Percentiles rank a stretch among this genome's conserved stretches.
phyloP scores from a whole-genome alignment of 2,888 invertebrate species.

The Epistrophe grossulariae region DNA sequence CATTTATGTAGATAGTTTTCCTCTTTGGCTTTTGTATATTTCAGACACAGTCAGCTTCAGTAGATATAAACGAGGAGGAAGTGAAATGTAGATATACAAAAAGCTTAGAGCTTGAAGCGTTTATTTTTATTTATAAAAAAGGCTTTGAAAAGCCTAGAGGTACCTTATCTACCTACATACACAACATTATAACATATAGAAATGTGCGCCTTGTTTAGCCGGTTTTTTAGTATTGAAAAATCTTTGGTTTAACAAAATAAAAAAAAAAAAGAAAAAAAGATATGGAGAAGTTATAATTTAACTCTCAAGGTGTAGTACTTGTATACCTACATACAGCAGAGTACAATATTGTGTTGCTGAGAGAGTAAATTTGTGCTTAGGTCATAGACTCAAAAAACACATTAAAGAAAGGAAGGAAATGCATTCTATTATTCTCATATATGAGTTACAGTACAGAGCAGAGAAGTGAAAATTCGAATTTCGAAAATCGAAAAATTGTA shows the following conservation, averaged over 20 bases:
- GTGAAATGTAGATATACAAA: constrained; percentile 51
- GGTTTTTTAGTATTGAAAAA: constrained; percentile 27
- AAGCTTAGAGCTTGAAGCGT: constrained; percentile 37
- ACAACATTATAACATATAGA: neutral
- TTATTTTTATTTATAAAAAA: constrained; percentile 2
- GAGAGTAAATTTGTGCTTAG: neutral
- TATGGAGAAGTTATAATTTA: constrained; percentile 17
- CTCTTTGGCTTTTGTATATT: constrained; percentile 26
- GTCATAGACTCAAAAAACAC: neutral
- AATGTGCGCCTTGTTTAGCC: constrained; percentile 19
- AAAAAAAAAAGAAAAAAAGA: neutral
- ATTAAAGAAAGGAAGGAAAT: neutral
- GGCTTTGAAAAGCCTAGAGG: constrained; percentile 28
- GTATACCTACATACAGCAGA: neutral
- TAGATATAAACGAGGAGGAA: constrained; percentile 43
- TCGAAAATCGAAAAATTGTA: too few species aligned
- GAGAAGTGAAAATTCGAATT: too few species aligned
- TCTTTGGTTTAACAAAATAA: constrained; percentile 1
- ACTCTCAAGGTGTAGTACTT: constrained; percentile 1
- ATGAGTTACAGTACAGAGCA: too few species aligned
- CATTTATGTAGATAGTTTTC: constrained; percentile 41
- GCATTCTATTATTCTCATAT: neutral
- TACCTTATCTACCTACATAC: neutral
- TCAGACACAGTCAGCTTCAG: constrained; percentile 3
- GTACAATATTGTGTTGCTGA: neutral